Base-by-base conservation (phyloP, 1,140 invertebrate genomes). In the Pseudomyrmex concolor region DNA sequence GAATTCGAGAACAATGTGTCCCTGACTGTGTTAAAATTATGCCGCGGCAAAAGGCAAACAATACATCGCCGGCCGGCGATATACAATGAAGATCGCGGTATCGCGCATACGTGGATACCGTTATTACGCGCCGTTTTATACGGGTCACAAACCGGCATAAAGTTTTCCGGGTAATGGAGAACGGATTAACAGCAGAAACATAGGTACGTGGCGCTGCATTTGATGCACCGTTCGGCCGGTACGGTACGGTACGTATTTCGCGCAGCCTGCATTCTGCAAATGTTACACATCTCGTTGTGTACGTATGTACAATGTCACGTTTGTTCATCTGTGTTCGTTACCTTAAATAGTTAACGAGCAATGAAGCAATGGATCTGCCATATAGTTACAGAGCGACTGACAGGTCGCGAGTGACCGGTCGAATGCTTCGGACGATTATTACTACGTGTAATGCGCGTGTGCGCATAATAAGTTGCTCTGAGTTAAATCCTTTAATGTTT, bases 91-190 rank as follows among this genome's bases (percentile, higher is more conserved):
- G 80, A 89, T 74, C 87, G 84, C 73, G 43, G 62, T 88, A 87
- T 87, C 83, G 72, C 60, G 73, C 5, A 34, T 34, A 34, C 34
- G 34, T 22, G 66, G 67, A 86, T 89, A 88, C 88, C 88, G 88
- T 89, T 89, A 89, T 86, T 88, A 89, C 72, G 76, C 72, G 51
- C 84, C 59, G 84, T 54, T 86, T 89, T 86, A 89, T 89, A 86
- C 88, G 62, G 88, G 88, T 84, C 84, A 86, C 80, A 89, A 89
- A 89, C 84, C 88, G 84, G 88, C 88, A 66, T 84, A 51, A 57
- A 81, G 68, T 80, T 86, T 88, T 86, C 86, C 84, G 71, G 55
- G 66, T 84, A 84, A 86, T 62, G 66, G 70, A 59, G 77, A 76
- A 66, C 59, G 62, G 72, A 86, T 89, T 89, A 88, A 76, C 77